Conservation (phyloP, 2,113 vertebrate species). For the Menura novaehollandiae region DNA sequence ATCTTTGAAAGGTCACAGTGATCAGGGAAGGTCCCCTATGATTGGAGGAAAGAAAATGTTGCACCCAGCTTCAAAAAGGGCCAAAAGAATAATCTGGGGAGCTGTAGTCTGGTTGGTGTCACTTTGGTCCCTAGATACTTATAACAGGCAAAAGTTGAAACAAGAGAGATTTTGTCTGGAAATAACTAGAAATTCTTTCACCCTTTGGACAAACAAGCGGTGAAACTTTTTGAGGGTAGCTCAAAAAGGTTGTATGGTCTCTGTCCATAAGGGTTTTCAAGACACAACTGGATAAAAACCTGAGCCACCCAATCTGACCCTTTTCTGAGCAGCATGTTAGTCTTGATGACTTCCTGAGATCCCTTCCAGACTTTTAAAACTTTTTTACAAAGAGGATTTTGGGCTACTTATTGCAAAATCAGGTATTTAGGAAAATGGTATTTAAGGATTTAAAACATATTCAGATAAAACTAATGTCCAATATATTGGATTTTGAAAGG, state of each 20-base stretch:
- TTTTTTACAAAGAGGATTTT: not conserved
- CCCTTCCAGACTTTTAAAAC: not conserved
- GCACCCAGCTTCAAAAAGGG: not conserved
- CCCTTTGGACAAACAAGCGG: accelerated
- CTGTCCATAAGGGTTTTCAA: not conserved
- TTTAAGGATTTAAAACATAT: not conserved
- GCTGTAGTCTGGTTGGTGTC: not conserved
- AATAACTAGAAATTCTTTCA: not conserved
- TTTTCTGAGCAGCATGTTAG: not conserved
- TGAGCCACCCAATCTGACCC: not conserved
- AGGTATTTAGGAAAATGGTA: not conserved
- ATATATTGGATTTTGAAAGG: not conserved
- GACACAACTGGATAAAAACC: not conserved
- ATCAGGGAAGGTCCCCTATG: not conserved
- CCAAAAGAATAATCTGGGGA: not conserved
- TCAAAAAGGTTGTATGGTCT: not conserved
- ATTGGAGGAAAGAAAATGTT: not conserved
- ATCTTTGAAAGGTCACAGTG: not conserved
- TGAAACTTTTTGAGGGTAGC: not conserved
- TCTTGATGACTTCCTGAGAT: not conserved
- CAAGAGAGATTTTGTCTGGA: not conserved
- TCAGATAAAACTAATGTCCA: not conserved
- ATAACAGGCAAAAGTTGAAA: not conserved
- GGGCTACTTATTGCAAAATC: not conserved
- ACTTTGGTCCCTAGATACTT: not conserved